Base-by-base conservation (phyloP, 2,797 vertebrate genomes). In the Petrocephalus schoutedeni region DNA sequence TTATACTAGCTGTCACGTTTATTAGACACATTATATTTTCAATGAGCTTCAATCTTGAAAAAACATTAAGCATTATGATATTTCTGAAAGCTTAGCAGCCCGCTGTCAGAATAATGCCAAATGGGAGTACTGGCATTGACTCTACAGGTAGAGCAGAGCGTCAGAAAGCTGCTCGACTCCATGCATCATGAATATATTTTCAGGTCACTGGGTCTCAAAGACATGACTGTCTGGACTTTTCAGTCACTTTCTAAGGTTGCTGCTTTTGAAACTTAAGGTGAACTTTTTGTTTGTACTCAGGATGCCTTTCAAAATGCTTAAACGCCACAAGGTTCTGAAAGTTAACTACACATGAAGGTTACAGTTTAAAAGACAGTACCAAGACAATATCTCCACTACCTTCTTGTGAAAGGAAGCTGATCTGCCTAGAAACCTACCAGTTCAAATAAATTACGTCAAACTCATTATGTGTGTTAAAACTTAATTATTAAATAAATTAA, bases 391-490 rank as follows among this genome's bases (percentile, higher is more conserved):
- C 51, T 16, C 45, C 56, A 21, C 49, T 49, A 61, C 51, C 12
- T 28, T 85, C 49, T 23, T 56, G 49, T 21, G 19, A 32, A 58
- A 32, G 5, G 83, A 4, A 57, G 8, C 12, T 49, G 4, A 23
- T 61, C 9, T 71, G 64, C 14, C 23, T 57, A 14, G 23, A 21
- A 23, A n/a, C 2, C 14, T 51, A 45, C n/a, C n/a, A 53, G 4
- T 67, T 51, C 67, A 77, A 9, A 87, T n/a, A 58, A 32, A 64
- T 58, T 58, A 36, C 0, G 36, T 45, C 67, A 10, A 21, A 54
- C 45, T 23, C 80, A 82, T 45, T 5, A 21, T 23, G 88, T 89
- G 53, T 54, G 7, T 49, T 61, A 87, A 88, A 89, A 80, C 86
- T 87, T 87, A 88, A 89, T 28, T 28, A 28, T 28, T 28, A 28